Base-by-base conservation (phyloP, 2,888 invertebrate genomes). In the Cactoblastis cactorum region DNA sequence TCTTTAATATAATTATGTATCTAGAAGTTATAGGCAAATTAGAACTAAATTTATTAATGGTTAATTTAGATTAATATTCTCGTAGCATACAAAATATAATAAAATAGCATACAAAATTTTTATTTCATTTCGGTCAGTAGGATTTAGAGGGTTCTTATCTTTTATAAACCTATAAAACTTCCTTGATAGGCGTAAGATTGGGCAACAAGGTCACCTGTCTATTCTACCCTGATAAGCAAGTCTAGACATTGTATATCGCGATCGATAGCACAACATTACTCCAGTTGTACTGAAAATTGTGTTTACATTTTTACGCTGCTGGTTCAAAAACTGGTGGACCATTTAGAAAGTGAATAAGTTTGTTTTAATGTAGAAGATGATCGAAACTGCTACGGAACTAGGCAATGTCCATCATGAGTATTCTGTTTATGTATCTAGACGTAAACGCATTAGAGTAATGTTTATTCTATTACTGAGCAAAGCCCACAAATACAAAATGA, bases 171-270 rank as follows among this genome's bases (percentile, higher is more conserved):
- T 28, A 28, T 9, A 3, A 28, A 28, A 28, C 9, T 22, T 22
- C 22, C 22, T 22, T 22, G 22, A 28, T 6, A 22, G 28, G n/a
- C 15, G 15, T 43, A 32, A 15, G 43, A 15, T 15, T 43, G n/a
- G 28, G 4, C 28, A 1, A 28, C 17, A 35, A 47, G 47, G 47
- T 47, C 18, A 28, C 24, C 11, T 37, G 9, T 12, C 18, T 8
- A 37, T 11, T 24, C 14, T 5, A 34, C 37, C 37, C 24, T 24
- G 47, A 48, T 48, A 37, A 48, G 47, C 24, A 24, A 28, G 47
- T 48, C 47, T 28, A 48, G 28, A 38, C 37, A 6, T 15, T 28
- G n/a, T 24, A n/a, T n/a, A n/a, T n/a, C 2, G n/a, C 15, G 47
- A 35, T 48, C 28, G 15, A 38, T 28, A 33, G 17, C 17, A 2